phyloP scores from a whole-genome alignment of 2,888 invertebrate genomes.

The Taphrorychus bicolor region DNA sequence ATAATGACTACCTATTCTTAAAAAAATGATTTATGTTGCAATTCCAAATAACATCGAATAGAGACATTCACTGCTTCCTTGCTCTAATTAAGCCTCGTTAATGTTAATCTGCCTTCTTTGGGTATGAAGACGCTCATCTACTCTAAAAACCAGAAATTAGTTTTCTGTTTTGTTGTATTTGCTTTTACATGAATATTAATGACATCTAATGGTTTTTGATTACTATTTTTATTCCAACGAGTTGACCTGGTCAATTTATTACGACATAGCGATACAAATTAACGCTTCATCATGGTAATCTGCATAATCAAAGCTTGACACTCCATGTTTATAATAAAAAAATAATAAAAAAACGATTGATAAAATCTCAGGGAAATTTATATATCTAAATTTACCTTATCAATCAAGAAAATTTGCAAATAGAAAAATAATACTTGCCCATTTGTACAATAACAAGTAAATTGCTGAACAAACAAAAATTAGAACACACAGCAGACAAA shows the following conservation, averaged over 20 bases:
- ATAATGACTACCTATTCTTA: background rate
- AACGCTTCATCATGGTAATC: too few relatives aligned
- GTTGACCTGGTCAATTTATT: too few relatives aligned
- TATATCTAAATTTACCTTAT: background rate
- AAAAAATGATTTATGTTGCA: background rate
- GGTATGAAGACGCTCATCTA: background rate
- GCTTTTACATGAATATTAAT: background rate
- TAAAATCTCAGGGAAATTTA: too few relatives aligned
- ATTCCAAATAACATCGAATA: background rate
- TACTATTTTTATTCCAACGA: background rate
- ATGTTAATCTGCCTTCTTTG: background rate
- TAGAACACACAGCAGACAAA: background rate
- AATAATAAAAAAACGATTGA: too few relatives aligned
- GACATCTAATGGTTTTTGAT: background rate
- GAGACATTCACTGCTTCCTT: background rate
- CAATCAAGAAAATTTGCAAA: background rate
- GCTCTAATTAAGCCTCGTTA: background rate
- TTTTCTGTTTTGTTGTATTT: background rate
- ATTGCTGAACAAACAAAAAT: background rate
- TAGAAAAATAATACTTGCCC: conserved; percentile 4
- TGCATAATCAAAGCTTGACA: too few relatives aligned
- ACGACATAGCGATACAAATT: too few relatives aligned
- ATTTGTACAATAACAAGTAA: conserved; percentile 3
- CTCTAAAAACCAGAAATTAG: background rate
- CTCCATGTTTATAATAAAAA: too few relatives aligned